Evolutionary conservation across 2,888 invertebrate species (phyloP), one percentile per base, ranked within the genome.

Genomic region (Agriopis marginaria): DNA sequence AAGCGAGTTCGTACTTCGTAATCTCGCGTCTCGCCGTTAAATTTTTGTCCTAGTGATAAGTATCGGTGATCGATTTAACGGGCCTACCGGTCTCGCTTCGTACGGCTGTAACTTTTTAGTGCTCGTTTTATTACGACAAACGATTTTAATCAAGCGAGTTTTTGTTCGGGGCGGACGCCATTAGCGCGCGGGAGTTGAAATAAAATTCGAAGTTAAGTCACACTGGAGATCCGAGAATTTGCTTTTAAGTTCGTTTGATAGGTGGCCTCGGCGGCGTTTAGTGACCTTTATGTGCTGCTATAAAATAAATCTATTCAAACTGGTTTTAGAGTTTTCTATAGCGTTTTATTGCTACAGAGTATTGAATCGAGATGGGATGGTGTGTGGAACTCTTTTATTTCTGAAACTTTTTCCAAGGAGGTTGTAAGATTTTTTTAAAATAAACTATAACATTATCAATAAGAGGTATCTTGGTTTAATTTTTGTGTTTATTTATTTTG

Each of bases 131-230:
- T 94, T 94, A 92, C 93, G 89, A 93, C 93, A 92, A 93, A 93
- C 93, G 94, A 92, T 93, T 93, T 94, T 94, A 93, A 94, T 94
- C 93, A 93, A 94, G 91, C 89, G 89, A 89, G 90, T 93, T 93
- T 93, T 93, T 92, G 91, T 91, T 90, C 89, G 82, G 81, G 81
- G 85, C 87, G 84, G 82, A 86, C 86, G 88, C 91, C 88, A 90
- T 93, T 93, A 93, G 89, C 91, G 89, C 89, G 83, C 81, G 79
- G 44, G 60, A 85, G 86, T 88, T 80, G 84, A 86, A 90, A 91
- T 92, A 90, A 91, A 91, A 91, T 91, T 88, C 83, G 78, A 87
- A 89, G 85, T 89, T 85, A 86, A 90, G 91, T 90, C 87, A 87
- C 88, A 83, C 87, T 87, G 83, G 84, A 84, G 87, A 86, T 87